These are phyloP conservation scores for Corvus hawaiiensis DNA, from an alignment of 2,113 vertebrate genomes.

Conservation along the genomic window DNA sequence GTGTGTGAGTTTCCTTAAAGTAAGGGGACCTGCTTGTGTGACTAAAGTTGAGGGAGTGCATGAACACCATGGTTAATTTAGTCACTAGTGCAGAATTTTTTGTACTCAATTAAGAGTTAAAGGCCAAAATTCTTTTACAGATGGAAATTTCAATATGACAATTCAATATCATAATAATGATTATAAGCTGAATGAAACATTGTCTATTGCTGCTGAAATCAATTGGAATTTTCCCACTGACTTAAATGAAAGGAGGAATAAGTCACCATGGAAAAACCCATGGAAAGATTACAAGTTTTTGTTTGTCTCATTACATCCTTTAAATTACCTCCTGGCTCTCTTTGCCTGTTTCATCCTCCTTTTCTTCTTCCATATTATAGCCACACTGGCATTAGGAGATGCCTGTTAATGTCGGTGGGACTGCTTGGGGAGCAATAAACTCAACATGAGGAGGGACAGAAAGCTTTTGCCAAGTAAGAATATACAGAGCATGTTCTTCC, in stretches of 20 bases:
- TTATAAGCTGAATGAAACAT: not conserved
- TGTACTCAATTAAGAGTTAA: not conserved
- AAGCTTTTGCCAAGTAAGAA: not conserved
- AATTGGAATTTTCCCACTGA: not conserved
- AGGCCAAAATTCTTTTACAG: not conserved
- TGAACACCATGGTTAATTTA: not conserved
- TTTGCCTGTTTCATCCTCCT: not conserved
- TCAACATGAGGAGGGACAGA: not conserved
- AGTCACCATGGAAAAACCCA: not conserved
- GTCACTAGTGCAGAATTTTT: not conserved
- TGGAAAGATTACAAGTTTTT: slow-evolving; percentile 11
- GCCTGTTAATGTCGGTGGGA: not conserved
- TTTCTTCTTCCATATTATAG: not conserved
- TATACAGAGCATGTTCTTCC: not conserved
- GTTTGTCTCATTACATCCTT: not conserved
- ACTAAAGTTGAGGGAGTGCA: not conserved
- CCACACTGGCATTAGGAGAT: not conserved
- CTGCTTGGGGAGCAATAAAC: not conserved
- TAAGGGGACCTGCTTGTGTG: not conserved
- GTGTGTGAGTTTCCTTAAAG: not conserved
- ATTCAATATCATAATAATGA: not conserved
- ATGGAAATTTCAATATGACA: not conserved
- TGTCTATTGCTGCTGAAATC: not conserved
- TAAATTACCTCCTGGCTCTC: not conserved
- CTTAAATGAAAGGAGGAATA: not conserved